A percentile compares a stretch with the other conserved stretches of the same genome.
These are phyloP conservation scores for Hippocampus comes DNA, from an alignment of 2,113 vertebrate species.

Conservation along the genomic window DNA sequence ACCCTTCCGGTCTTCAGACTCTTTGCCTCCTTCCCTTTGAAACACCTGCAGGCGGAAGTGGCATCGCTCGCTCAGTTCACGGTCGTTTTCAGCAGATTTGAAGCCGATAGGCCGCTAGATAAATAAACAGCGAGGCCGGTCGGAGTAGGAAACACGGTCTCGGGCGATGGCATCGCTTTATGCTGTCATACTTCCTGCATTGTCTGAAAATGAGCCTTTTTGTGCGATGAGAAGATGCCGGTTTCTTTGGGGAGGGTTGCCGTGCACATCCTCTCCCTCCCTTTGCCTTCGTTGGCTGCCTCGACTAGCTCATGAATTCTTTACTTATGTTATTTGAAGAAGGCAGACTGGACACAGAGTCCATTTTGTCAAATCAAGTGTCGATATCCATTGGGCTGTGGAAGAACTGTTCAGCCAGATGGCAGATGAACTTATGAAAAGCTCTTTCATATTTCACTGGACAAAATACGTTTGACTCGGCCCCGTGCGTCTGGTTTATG, in stretches of 20 bases:
- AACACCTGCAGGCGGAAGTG: slow-evolving; percentile 22
- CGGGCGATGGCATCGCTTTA: background rate
- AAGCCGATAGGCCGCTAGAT: background rate
- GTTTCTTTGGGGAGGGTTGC: background rate
- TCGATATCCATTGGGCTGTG: background rate
- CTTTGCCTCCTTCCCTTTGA: background rate
- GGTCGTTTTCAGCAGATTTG: background rate
- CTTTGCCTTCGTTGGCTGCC: background rate
- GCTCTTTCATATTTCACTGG: background rate
- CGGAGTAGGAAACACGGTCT: background rate
- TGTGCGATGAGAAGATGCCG: background rate
- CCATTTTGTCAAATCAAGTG: background rate
- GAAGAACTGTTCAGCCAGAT: background rate
- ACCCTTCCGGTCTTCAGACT: slow-evolving; percentile 6
- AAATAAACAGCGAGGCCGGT: background rate
- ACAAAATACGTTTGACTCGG: background rate
- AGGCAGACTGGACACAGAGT: no score
- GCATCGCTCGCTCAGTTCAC: background rate
- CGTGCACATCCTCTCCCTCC: background rate
- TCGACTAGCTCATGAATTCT: no score
- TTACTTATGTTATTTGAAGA: background rate
- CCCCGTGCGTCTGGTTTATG: background rate
- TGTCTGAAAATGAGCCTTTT: background rate
- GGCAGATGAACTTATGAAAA: background rate
- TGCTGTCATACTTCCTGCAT: slow-evolving; percentile 1